Evolutionary conservation across 1,140 invertebrate genomes (phyloP), one percentile per base, ranked within the genome.

Genomic region (Ctenoplectra terminalis): DNA sequence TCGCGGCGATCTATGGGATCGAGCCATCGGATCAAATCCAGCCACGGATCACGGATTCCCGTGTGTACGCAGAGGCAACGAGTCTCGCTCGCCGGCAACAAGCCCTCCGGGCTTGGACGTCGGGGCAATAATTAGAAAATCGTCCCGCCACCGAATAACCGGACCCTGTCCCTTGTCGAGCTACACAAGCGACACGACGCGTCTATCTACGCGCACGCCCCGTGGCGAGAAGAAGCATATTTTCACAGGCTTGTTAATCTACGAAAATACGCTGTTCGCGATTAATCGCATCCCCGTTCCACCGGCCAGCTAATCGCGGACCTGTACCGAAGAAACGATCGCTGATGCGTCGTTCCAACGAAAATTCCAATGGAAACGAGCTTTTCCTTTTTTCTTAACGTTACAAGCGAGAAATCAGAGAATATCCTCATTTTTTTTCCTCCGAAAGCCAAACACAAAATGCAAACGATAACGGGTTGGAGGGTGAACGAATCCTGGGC

Each of bases 41-140:
- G 56, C 64, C 70, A 64, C 85, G 80, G 80, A 58, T 71, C 73
- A 67, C 58, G 31, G 23, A 81, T 82, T 82, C 83, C 76, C 76
- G 84, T 77, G 81, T 76, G 58, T 46, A 84, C 84, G 72, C 77
- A 81, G 63, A 86, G 85, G 67, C 23, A 9, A 43, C 37, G n/a
- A 37, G 71, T n/a, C 7, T 29, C 63, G 74, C 54, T 80, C 54
- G 64, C 34, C 56, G 66, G 67, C 64, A 74, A 87, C 87, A 60
- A 84, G 87, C 87, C 86, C 85, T 73, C 50, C 60, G 80, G 85
- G 73, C 76, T 64, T 72, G 72, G 63, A 75, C 83, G 80, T 85
- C 87, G 85, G 81, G 74, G 75, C 83, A 87, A 84, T 89, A 89
- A 89, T 89, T 89, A 89, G 85, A 87, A 89, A 89, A 89, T 89